Base-by-base conservation (phyloP, 2,113 vertebrate species). In the Machaerirhynchus nigripectus region DNA sequence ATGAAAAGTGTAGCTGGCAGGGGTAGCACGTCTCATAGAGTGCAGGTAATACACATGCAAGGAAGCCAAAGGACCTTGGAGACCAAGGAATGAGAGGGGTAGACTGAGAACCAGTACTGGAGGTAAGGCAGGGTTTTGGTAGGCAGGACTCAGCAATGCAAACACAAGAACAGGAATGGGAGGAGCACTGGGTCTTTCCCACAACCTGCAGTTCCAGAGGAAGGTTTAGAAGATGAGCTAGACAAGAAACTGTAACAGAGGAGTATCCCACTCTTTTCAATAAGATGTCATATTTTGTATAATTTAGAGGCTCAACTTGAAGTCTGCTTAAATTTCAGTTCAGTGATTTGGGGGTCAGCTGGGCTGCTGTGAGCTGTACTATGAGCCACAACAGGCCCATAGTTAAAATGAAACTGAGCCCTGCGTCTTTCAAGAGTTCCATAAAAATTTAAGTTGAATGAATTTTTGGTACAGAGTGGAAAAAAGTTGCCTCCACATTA, bases 371-470 rank as follows among this genome's bases (percentile, higher is more conserved):
- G 42, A 88, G 60, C 47, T 85, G 27, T 63, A 44, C 82, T 83
- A 56, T 75, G 52, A 94, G 83, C 56, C 92, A 89, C 93, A 93
- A 31, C 56, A 94, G 88, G 47, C 83, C 47, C 2, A 4, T 86
- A 96, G 73, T 57, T 96, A 78, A 96, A 94, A 89, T 92, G 86
- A 92, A 96, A 82, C 56, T 46, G 42, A 95, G 15, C 68, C 37
- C 68, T 75, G 19, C 26, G 40, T 87, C 40, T 71, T 96, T 68
- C 69, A 79, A 79, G 73, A 81, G 69, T 27, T 46, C 65, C 49
- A 65, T 96, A 96, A 96, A 95, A 96, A 47, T 40, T 37, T 44
- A 86, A 86, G 63, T 63, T 86, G 31, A 77, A 75, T 2, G 0
- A 81, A 57, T 35, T 78, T 92, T 90, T 81, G 49, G 64, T 87